Percentiles rank a stretch among this genome's conserved stretches.
These are phyloP conservation scores for Argentina silus DNA, from an alignment of 2,797 vertebrate species.

Conservation along the genomic window DNA sequence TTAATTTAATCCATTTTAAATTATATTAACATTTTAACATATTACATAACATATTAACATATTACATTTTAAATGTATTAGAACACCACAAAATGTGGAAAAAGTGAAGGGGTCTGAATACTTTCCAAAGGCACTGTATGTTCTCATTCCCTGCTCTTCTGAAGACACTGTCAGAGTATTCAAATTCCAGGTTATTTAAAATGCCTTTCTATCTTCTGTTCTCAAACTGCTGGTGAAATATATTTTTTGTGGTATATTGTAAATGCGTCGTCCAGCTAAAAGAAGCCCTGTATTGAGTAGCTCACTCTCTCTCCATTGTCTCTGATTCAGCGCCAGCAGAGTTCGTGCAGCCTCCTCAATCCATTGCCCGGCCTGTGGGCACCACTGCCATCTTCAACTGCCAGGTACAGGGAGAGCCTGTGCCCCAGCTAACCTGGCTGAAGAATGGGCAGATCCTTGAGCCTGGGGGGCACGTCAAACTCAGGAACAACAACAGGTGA, in stretches of 20 bases:
- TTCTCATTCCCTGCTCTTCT: neutral
- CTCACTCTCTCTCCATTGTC: slow-evolving; percentile 9
- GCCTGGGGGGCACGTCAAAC: slow-evolving; percentile 88
- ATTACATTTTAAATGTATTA: no score
- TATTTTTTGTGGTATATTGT: neutral
- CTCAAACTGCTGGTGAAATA: neutral
- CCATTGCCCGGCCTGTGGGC: slow-evolving; percentile 91
- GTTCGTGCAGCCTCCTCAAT: slow-evolving; percentile 96
- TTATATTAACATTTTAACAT: no score
- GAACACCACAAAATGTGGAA: no score
- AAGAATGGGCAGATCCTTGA: slow-evolving; percentile 96
- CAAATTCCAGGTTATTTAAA: neutral
- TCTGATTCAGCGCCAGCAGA: slow-evolving; percentile 88
- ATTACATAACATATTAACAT: no score
- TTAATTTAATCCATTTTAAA: no score
- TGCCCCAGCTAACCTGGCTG: slow-evolving; percentile 95
- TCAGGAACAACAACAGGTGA: slow-evolving; percentile 98
- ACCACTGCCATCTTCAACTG: slow-evolving; percentile 97
- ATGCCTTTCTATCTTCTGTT: neutral
- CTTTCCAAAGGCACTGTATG: no score
- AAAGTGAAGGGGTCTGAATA: no score
- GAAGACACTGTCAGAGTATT: neutral
- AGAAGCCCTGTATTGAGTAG: neutral
- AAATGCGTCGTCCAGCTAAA: neutral
- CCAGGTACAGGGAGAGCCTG: slow-evolving; percentile 91